Evolutionary conservation across 1,140 invertebrate species (phyloP).

Genomic region (Proctacanthus coquilletti): DNA sequence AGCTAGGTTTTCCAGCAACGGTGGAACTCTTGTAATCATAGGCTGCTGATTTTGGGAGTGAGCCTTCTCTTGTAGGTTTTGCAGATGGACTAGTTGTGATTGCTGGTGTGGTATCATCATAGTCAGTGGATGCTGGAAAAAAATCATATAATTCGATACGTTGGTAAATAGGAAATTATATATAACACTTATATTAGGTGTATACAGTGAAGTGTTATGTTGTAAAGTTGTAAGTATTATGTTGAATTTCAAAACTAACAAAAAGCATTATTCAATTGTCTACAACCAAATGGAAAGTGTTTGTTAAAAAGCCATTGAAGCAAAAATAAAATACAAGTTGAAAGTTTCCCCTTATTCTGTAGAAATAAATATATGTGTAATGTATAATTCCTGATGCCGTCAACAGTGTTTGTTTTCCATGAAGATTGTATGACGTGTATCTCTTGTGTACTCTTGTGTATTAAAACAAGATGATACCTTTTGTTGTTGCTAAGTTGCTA

Average conservation of each 20-base stretch:
- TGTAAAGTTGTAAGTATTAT: no score
- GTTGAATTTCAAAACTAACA: no score
- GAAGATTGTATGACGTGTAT: slow-evolving; percentile 10
- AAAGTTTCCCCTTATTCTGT: no score
- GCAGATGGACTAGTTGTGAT: background rate
- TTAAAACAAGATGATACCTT: slow-evolving; percentile 19
- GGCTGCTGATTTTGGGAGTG: slow-evolving; percentile 6
- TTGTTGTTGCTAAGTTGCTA: slow-evolving; percentile 22
- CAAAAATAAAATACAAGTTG: no score
- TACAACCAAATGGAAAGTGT: no score
- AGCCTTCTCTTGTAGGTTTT: background rate
- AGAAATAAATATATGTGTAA: no score
- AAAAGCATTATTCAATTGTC: no score
- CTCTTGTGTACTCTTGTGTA: slow-evolving; percentile 8
- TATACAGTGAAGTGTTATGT: no score
- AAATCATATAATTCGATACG: slow-evolving; percentile 15
- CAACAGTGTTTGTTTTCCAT: no score
- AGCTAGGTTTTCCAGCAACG: background rate
- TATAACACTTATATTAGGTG: background rate
- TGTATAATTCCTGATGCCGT: slow-evolving; percentile 9
- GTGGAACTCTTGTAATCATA: background rate
- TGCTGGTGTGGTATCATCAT: slow-evolving; percentile 13
- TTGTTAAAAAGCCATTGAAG: no score
- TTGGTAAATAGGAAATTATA: slow-evolving; percentile 2
- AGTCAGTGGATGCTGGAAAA: slow-evolving; percentile 23